phyloP scores from a whole-genome alignment of 2,797 vertebrate genomes.

The Cetoscarus ocellatus region DNA sequence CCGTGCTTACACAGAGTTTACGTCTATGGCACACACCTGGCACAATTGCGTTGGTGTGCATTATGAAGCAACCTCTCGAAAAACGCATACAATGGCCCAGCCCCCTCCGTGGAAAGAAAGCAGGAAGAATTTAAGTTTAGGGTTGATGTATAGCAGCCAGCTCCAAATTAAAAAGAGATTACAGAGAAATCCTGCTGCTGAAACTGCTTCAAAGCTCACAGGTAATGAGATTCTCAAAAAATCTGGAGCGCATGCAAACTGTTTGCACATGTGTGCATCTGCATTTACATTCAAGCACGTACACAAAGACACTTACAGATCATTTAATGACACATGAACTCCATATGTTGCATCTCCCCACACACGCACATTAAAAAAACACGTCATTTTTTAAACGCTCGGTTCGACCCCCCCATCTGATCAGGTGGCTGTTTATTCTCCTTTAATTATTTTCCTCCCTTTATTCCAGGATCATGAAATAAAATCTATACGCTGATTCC shows the following conservation, averaged over 20 bases:
- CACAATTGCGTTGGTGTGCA: slow-evolving; percentile 45
- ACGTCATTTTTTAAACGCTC: slow-evolving; percentile 28
- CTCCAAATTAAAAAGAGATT: slow-evolving; percentile 53
- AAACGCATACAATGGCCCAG: slow-evolving; percentile 13
- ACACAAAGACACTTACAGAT: slow-evolving; percentile 23
- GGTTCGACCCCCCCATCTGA: slow-evolving; percentile 44
- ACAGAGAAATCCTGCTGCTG: slow-evolving; percentile 26
- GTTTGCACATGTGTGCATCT: slow-evolving; percentile 19
- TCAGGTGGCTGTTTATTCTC: slow-evolving; percentile 77
- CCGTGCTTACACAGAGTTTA: slow-evolving; percentile 63
- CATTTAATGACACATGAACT: slow-evolving; percentile 39
- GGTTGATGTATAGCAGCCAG: slow-evolving; percentile 47
- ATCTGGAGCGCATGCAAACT: slow-evolving; percentile 13
- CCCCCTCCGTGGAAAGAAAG: slow-evolving; percentile 12
- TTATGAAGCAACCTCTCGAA: slow-evolving; percentile 48
- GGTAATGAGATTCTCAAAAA: slow-evolving; percentile 44
- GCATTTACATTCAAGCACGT: slow-evolving; percentile 36
- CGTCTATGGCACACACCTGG: slow-evolving; percentile 69
- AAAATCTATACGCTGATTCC: slow-evolving; percentile 77
- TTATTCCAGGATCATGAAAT: slow-evolving; percentile 61
- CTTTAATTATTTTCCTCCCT: slow-evolving; percentile 71
- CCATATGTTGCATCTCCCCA: slow-evolving; percentile 47
- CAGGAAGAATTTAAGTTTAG: slow-evolving; percentile 46
- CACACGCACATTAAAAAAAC: slow-evolving; percentile 27
- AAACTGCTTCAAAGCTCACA: slow-evolving; percentile 43